Base-by-base conservation (phyloP, 2,113 vertebrate species). In the Pelodiscus sinensis region DNA sequence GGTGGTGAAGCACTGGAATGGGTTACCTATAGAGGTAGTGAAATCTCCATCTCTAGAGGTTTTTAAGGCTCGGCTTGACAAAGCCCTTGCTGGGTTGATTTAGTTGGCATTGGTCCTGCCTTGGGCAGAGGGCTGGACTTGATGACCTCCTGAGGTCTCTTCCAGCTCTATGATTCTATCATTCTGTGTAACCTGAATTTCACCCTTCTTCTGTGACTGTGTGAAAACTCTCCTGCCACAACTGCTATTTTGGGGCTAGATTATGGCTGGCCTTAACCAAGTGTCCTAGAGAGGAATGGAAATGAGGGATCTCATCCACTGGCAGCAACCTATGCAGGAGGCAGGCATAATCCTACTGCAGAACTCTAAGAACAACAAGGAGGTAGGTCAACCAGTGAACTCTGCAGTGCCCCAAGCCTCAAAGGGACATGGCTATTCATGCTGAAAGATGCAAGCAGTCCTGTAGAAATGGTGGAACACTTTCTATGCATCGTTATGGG, bases 241-340 rank as follows among this genome's bases (percentile, higher is more conserved):
- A 19, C 79, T 18, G 5, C 56, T 9, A 4, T 9, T 81, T 80
- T 18, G 3, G 1, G 56, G 89, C 29, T 87, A 81, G 27, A 65
- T 25, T 21, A 65, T 31, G 29, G 14, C 14, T 65, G 29, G 29
- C 62, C 62, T 29, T 65, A 27, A 19, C 54, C 7, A 77, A 75
- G 56, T 0, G 0, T 8, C 8, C 11, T 0, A 1, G 56, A 85
- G 71, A 29, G 38, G 4, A 29, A 56, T 35, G 12, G 35, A 24
- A 6, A 91, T 29, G 29, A n/a, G 29, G 18, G 12, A 9, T 78
- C 24, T 3, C 0, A 0, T 31, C 83, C 9, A 0, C 2, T 14
- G 15, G 62, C 21, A 27, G 5, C 0, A 0, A 25, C 1, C 35
- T 55, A 14, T 81, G 84, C 58, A 35, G 50, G 29, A 54, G 24